Evolutionary conservation across 2,113 vertebrate genomes (phyloP), one percentile per base, ranked within the genome.

Genomic region (Cyprinodon tularosa): DNA sequence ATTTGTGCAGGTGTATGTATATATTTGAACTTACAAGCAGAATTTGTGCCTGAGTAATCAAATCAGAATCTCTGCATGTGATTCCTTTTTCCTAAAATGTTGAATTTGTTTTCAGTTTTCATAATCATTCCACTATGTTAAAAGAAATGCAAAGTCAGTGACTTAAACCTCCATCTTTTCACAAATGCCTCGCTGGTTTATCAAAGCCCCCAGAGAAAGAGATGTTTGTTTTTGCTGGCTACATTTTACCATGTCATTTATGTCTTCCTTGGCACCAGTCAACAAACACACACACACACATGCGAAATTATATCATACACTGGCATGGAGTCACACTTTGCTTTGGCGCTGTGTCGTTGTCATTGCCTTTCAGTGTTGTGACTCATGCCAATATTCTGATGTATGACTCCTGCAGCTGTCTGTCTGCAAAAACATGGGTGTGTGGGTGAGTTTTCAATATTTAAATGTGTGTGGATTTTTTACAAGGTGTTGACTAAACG

Each of bases 401-500:
- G 85, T 84, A 89, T 89, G 84, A 84, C 70, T 87, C 84, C 82
- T 90, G 86, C 68, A 36, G 62, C 84, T 73, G 64, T 44, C 61
- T 37, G 38, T 84, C 79, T 83, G 71, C 87, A 77, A 64, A 83
- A 77, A 78, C 61, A 68, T 29, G 57, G 64, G n/a, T 66, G 74
- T 82, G 75, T 74, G 67, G 1, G 37, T 66, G 65, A 73, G 75
- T 62, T 84, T 45, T 73, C 47, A 44, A 36, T 59, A 42, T 57
- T 37, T 47, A 37, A 29, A 60, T 59, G 17, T 67, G 71, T 66
- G 57, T 39, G 15, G 40, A 44, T 70, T 60, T 70, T 76, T 86
- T 76, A 44, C 60, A 68, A 73, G 85, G 83, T 88, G 88, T 75
- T 86, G 72, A 80, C 29, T 81, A 90, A 90, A 85, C 82, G 84